These are phyloP conservation scores for Cephalopholis sonnerati DNA, from an alignment of 2,113 vertebrate genomes.

Conservation along the genomic window DNA sequence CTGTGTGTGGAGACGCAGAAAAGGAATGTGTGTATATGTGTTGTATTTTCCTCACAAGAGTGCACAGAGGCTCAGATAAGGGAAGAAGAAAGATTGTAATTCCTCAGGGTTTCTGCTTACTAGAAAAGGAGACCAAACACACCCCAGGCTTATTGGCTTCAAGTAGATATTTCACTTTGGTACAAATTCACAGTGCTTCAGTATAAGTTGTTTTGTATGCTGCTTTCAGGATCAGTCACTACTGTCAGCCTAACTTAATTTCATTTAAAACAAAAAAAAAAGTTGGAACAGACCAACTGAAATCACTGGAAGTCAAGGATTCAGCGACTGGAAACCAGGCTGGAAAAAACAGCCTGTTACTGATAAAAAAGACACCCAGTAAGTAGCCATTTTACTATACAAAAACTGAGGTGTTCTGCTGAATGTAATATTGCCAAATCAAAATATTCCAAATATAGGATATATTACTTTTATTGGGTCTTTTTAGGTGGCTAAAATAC, in stretches of 20 bases:
- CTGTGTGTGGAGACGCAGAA: constrained; percentile 19
- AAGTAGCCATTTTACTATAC: neutral
- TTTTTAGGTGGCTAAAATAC: too few relatives aligned
- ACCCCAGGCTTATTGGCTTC: neutral
- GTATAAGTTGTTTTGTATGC: neutral
- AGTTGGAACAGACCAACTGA: neutral
- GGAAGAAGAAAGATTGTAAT: constrained; percentile 13
- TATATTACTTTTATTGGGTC: too few relatives aligned
- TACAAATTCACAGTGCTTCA: neutral
- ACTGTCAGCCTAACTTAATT: neutral
- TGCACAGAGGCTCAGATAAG: constrained; percentile 19
- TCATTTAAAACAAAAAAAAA: neutral
- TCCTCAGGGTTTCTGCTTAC: constrained; percentile 11
- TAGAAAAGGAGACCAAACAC: constrained; percentile 19
- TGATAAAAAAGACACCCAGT: neutral
- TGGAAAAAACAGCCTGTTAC: neutral
- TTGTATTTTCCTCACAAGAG: constrained; percentile 17
- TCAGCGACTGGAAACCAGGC: too few relatives aligned
- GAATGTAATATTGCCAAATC: too few relatives aligned
- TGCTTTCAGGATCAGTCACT: neutral
- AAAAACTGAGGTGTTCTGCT: too few relatives aligned
- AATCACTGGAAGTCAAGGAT: neutral
- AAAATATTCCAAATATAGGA: too few relatives aligned
- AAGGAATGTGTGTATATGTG: constrained; percentile 29
- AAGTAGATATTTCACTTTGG: constrained; percentile 3